phyloP scores from a whole-genome alignment of 2,113 vertebrate genomes.

The Phainopepla nitens region DNA sequence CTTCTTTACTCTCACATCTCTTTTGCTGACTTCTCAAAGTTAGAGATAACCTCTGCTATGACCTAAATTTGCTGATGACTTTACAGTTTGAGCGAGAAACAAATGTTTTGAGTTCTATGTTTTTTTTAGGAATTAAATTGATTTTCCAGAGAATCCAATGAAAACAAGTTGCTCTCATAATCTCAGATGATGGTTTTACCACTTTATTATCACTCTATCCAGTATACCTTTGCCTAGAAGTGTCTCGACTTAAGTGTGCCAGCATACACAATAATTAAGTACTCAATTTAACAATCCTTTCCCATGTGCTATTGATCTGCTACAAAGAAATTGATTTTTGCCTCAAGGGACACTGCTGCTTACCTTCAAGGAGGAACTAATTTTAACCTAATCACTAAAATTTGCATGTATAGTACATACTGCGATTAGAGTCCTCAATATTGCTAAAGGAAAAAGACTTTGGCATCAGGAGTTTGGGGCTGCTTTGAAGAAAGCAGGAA shows the following conservation, averaged over 20 bases:
- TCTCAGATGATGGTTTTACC: not conserved
- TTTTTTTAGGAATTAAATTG: not conserved
- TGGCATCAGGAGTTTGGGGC: not conserved
- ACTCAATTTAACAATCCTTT: not conserved
- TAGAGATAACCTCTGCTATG: not conserved
- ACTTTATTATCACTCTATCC: not conserved
- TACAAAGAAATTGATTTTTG: not conserved
- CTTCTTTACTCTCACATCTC: not conserved
- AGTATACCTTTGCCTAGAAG: not conserved
- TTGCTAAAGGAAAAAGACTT: conserved; percentile 20
- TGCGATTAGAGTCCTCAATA: conserved; percentile 4
- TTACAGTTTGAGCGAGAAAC: not conserved
- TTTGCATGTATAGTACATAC: conserved; percentile 40
- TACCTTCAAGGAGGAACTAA: conserved; percentile 16
- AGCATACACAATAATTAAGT: not conserved
- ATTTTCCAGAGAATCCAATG: not conserved
- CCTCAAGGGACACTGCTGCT: not conserved
- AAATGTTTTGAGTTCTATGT: not conserved
- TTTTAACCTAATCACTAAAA: conserved; percentile 50
- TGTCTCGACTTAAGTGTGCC: not conserved
- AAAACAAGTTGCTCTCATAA: not conserved
- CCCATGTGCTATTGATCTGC: not conserved
- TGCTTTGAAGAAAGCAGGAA: not conserved
- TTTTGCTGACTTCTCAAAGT: not conserved
- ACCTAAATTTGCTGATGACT: not conserved